A percentile compares a stretch with the other conserved stretches of the same genome.
These are phyloP conservation scores for Coreoperca whiteheadi DNA, from an alignment of 2,113 vertebrate species.

Conservation along the genomic window DNA sequence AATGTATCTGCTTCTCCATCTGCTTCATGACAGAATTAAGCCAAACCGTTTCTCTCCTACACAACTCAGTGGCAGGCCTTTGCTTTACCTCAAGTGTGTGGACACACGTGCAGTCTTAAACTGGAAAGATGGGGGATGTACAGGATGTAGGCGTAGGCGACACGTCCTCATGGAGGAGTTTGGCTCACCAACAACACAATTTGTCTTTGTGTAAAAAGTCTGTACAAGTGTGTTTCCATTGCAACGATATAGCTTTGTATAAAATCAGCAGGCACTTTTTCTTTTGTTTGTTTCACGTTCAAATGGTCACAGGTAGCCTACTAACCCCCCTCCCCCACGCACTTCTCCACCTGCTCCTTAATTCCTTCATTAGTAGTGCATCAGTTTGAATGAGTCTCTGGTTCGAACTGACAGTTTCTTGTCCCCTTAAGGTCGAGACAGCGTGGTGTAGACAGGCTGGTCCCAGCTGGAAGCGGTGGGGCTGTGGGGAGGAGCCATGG, in stretches of 20 bases:
- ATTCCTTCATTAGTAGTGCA: constrained; percentile 85
- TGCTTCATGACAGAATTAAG: constrained; percentile 65
- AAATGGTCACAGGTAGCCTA: constrained; percentile 72
- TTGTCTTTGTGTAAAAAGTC: constrained; percentile 71
- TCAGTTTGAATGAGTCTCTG: constrained; percentile 66
- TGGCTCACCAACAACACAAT: constrained; percentile 76
- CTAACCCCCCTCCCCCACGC: constrained; percentile 20
- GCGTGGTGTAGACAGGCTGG: constrained; percentile 96
- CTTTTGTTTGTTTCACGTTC: constrained; percentile 66
- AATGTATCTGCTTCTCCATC: constrained; percentile 67
- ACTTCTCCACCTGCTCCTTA: constrained; percentile 52
- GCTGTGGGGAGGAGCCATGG: constrained; percentile 93
- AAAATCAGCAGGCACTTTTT: constrained; percentile 93
- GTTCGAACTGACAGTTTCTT: constrained; percentile 24
- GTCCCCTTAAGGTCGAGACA: constrained; percentile 89
- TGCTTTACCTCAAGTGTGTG: constrained; percentile 64
- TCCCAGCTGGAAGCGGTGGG: constrained; percentile 92
- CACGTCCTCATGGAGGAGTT: constrained; percentile 87
- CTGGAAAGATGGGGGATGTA: constrained; percentile 60
- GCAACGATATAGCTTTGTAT: constrained; percentile 72
- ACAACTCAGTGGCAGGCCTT: constrained; percentile 64
- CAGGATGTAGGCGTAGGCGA: constrained; percentile 69
- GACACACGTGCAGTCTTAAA: constrained; percentile 59
- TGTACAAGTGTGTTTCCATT: constrained; percentile 64
- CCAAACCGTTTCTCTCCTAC: constrained; percentile 71